Base-by-base conservation (phyloP, 2,113 vertebrate species). In the Pseudois nayaur region DNA sequence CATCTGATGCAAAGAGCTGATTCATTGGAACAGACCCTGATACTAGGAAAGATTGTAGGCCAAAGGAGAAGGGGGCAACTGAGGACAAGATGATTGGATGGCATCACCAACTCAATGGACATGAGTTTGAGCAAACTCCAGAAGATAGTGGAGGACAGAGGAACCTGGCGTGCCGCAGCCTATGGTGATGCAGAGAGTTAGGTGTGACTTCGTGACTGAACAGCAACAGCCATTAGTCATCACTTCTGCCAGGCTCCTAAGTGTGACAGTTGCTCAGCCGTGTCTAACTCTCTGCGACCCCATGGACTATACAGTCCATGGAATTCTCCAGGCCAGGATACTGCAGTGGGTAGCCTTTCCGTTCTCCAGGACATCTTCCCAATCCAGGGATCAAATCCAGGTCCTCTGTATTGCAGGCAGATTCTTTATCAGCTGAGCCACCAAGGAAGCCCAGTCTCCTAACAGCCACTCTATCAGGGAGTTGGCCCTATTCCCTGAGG, bases 111-210 rank as follows among this genome's bases (percentile, higher is more conserved):
- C 21, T 76, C 71, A 27, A 14, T 27, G 71, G 36, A 76, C 36
- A 76, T 76, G 71, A 76, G 21, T 76, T 43, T 43, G 71, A 43
- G 71, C 71, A 74, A 74, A 74, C 21, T 74, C 36, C 4, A 1
- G 21, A 25, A 74, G 36, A 25, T 1, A 43, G 21, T 74, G 71
- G 21, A 74, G 36, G 21, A 43, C 36, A 74, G 71, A 74, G 36
- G 71, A 76, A 12, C 71, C 36, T 76, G 71, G 71, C 0, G 0
- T 76, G 36, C 23, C 0, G 0, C 36, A 76, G 36, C 23, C 23
- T 76, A 43, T 27, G 71, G 36, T 12, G 71, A 43, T 27, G 23
- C 71, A 43, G 5, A 74, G 36, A 76, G 36, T 27, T 76, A 12
- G 67, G 11, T 23, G 3, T 40, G n/a, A 40, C 67, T 71, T 71